phyloP scores from a whole-genome alignment of 2,797 vertebrate species.

The Aythya fuligula region DNA sequence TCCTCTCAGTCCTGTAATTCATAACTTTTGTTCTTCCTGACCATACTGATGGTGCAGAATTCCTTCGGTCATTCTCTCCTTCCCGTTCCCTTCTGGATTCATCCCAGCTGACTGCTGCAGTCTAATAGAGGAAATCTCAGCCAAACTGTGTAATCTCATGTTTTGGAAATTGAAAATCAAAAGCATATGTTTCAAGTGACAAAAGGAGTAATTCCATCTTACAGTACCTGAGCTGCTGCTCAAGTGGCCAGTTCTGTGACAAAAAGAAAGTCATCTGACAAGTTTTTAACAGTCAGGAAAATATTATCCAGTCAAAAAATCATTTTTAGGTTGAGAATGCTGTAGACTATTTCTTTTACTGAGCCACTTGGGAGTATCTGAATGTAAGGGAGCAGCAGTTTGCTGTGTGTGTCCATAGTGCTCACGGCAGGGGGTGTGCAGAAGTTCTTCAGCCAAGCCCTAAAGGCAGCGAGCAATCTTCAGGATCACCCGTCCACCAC shows the following conservation, averaged over 20 bases:
- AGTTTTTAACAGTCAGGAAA: background rate
- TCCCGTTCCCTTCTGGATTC: background rate
- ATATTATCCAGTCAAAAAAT: background rate
- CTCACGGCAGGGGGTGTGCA: background rate
- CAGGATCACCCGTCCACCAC: background rate
- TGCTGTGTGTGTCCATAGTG: fast-evolving
- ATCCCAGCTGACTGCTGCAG: background rate
- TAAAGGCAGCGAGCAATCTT: background rate
- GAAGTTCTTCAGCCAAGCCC: background rate
- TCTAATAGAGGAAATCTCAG: background rate
- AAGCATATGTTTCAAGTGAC: background rate
- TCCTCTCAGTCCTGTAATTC: background rate
- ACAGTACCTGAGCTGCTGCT: background rate
- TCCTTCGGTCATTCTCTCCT: background rate
- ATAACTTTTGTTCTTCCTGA: background rate
- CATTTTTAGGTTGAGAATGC: background rate
- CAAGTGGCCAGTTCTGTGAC: background rate
- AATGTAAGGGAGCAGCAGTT: background rate
- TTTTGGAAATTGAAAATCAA: background rate
- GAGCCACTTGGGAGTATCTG: background rate
- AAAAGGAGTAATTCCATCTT: background rate
- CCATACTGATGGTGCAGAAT: background rate
- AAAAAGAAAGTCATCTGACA: background rate
- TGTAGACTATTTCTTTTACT: background rate
- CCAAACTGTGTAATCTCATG: background rate